Evolutionary conservation across 1,140 invertebrate genomes (phyloP).

Genomic region (Whitmania pigra): DNA sequence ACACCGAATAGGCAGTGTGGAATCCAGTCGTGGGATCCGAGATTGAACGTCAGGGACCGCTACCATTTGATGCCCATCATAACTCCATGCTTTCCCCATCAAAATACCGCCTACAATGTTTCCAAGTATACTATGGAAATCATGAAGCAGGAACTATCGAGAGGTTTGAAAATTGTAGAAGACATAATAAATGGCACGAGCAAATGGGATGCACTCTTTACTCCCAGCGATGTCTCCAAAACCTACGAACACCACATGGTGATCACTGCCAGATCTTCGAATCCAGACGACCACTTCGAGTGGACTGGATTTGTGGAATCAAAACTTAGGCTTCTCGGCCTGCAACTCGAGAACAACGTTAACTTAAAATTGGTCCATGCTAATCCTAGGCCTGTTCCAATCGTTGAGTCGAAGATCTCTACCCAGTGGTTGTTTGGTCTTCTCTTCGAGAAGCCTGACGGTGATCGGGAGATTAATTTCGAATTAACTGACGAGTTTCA

Average conservation of each 20-base stretch:
- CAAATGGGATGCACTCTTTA: conserved; percentile 2
- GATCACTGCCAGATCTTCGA: background rate
- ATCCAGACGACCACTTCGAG: background rate
- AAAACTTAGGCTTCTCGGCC: conserved; percentile 81
- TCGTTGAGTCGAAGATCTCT: background rate
- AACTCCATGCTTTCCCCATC: conserved; percentile 96
- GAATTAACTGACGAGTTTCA: background rate
- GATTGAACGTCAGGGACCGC: conserved; percentile 49
- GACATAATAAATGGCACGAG: background rate
- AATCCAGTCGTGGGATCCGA: conserved; percentile 5
- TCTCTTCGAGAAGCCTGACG: background rate
- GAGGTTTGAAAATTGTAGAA: conserved; percentile 30
- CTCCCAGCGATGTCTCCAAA: background rate
- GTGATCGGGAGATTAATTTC: background rate
- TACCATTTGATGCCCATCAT: conserved; percentile 99
- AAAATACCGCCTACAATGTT: conserved; percentile 99
- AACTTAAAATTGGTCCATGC: conserved; percentile 83
- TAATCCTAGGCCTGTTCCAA: conserved; percentile 72
- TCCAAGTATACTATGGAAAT: conserved; percentile 79
- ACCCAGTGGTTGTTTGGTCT: conserved; percentile 8
- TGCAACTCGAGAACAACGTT: conserved; percentile 77
- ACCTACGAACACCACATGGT: conserved; percentile 1
- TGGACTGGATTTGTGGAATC: conserved; percentile 76
- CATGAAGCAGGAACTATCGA: conserved; percentile 81
- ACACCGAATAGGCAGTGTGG: background rate